Evolutionary conservation across 2,888 invertebrate genomes (phyloP), one percentile per base, ranked within the genome.

Genomic region (Scaptomyza polygonia): DNA sequence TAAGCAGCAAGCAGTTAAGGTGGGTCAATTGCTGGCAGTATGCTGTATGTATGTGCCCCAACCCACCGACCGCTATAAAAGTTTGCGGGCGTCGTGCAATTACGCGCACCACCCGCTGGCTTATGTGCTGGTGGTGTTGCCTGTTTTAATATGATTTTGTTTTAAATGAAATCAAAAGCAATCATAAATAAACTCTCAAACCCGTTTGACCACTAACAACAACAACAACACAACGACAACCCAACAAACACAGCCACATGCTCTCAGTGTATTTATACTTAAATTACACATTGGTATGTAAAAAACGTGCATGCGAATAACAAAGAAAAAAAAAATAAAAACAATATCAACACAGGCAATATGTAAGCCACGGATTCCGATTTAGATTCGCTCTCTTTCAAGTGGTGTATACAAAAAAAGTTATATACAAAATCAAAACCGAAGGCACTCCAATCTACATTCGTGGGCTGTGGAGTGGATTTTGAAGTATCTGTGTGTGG

Each of bases 111-210:
- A 65, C 84, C 84, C 87, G 87, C 87, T 82, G 79, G 47, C 72
- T 80, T 80, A 80, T 85, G 62, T 25, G 58, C 8, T 47, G 40
- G 4, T 32, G 30, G 47, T 32, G 48, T 47, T 47, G 62, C 62
- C 64, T 34, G 61, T 55, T 55, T 68, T 71, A 55, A 72, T 76
- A 5, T 32, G 39, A 39, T 39, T 39, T 53, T 70, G 64, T 79
- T 72, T 83, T 77, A 71, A 85, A 84, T 84, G 77, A 87, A 84
- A 87, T 84, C 87, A 87, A 84, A 84, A 75, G 87, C 86, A 85
- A 82, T 84, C 88, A 79, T 86, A 86, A 82, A 81, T 83, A 85
- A 87, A 82, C 72, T 79, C 75, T 79, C 72, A 87, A 84, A 84
- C 84, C 61, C 75, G 84, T 84, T 84, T 87, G 84, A 84, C 84